Evolutionary conservation across 30 jellyfish, hydroid and myxozoan genomes (phyloP), one percentile per base, ranked within the genome.

Genomic region (Hydractinia symbiolongicarpus): DNA sequence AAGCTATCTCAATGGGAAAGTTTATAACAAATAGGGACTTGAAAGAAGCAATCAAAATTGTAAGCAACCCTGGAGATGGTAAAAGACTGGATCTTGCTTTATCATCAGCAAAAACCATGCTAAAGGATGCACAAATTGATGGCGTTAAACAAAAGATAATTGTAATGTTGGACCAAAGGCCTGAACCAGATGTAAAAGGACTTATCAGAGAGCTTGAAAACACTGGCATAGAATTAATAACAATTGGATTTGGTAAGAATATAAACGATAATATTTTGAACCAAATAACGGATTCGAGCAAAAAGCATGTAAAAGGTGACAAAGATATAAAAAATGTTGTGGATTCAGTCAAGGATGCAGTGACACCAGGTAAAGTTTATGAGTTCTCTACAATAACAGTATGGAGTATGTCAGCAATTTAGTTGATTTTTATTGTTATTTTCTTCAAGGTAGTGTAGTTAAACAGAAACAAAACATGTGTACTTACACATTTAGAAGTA

Each of bases 201-300:
- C 16, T 15, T 15, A 50, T 62, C 50, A 62, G 50, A 15, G 9
- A 62, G 7, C 30, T 62, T 5, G 30, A 62, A 62, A 50, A 62
- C 16, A 62, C 16, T 62, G 73, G 73, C 30, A 9, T 62, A 5
- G 73, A 62, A 62, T 40, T 62, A 15, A 50, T 62, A 9, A 9
- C 73, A 62, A 40, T 62, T 40, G 50, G 30, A 50, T 62, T 62
- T 62, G 73, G 73, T 62, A 62, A 62, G 16, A 50, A 62, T 50
- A 15, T 62, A 15, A 50, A 62, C 30, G 50, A 62, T 15, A 62
- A 62, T 62, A 15, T 50, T 15, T 62, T 62, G 30, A 62, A 62
- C 73, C 16, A 5, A 62, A 15, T 62, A 50, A 9, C 50, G 5
- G 73, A 62, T 15, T 6, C 30, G 16, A 62, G 50, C 30, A 50